phyloP scores from a whole-genome alignment of 2,797 vertebrate species.

The Tarsius wallacei region DNA sequence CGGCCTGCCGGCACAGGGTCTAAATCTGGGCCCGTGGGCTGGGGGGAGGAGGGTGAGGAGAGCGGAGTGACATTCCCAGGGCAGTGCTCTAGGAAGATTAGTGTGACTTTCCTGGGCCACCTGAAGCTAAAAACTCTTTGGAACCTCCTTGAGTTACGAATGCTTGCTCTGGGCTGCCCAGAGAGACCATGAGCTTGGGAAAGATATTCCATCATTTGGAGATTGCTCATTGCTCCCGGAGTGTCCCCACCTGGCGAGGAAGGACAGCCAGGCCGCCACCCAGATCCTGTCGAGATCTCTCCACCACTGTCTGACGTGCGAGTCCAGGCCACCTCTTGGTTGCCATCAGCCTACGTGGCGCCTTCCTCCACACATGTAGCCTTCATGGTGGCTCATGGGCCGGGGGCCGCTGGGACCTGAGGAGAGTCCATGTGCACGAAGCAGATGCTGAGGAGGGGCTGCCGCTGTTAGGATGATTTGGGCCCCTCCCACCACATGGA shows the following conservation, averaged over 20 bases:
- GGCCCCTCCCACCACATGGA: background rate
- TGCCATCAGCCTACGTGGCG: background rate
- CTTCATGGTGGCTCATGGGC: accelerated
- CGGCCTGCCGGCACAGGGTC: background rate
- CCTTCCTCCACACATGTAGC: accelerated
- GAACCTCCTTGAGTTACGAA: background rate
- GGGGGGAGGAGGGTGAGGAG: background rate
- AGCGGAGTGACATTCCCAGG: background rate
- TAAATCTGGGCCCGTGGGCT: background rate
- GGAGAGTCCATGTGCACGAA: accelerated
- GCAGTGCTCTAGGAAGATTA: background rate
- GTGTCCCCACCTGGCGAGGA: background rate
- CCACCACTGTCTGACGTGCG: accelerated
- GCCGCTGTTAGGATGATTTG: accelerated
- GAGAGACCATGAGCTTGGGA: background rate
- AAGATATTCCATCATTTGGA: background rate
- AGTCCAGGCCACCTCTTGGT: background rate
- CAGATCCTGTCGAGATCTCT: background rate
- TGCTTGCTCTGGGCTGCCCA: background rate
- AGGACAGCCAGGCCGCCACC: background rate
- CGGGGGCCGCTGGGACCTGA: background rate
- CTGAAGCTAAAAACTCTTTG: background rate
- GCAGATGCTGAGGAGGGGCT: background rate
- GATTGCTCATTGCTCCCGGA: background rate
- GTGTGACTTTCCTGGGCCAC: slow-evolving; percentile 24